Percentiles rank a stretch among this genome's conserved stretches.
Conservation (phyloP, 2,888 invertebrate species). For the Catocala sponsa region DNA sequence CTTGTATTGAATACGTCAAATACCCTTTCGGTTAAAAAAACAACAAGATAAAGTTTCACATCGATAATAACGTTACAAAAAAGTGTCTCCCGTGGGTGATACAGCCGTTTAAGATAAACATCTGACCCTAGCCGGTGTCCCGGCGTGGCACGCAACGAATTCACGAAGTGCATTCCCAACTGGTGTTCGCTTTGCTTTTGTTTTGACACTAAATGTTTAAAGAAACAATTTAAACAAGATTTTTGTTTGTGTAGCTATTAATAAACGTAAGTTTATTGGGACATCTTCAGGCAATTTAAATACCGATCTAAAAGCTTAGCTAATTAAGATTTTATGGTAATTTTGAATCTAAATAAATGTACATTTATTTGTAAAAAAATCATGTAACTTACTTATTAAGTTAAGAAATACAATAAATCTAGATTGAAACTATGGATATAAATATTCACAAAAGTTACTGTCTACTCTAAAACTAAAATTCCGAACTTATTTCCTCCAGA, state of each 20-base stretch:
- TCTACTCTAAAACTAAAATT: too few species aligned
- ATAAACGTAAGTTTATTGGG: slow-evolving; percentile 33
- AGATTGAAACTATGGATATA: too few species aligned
- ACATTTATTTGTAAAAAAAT: too few species aligned
- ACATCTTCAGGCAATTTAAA: slow-evolving; percentile 15
- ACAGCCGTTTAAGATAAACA: slow-evolving; percentile 87
- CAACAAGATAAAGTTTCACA: slow-evolving; percentile 70
- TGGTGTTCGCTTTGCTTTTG: slow-evolving; percentile 66
- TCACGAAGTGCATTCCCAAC: slow-evolving; percentile 80
- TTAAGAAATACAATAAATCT: too few species aligned
- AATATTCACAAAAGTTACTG: too few species aligned
- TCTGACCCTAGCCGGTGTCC: slow-evolving; percentile 81
- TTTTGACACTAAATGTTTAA: slow-evolving; percentile 64
- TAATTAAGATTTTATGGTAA: slow-evolving; percentile 18
- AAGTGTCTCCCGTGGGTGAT: slow-evolving; percentile 86
- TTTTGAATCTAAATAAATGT: neutral
- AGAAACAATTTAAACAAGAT: slow-evolving; percentile 44
- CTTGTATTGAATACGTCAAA: slow-evolving; percentile 37
- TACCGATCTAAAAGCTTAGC: slow-evolving; percentile 12
- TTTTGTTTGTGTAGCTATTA: slow-evolving; percentile 41
- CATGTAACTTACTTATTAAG: too few species aligned
- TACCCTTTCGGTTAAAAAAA: slow-evolving; percentile 60
- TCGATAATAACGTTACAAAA: slow-evolving; percentile 83
- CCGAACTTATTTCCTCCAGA: too few species aligned
- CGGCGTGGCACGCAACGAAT: slow-evolving; percentile 80